Evolutionary conservation across 2,113 vertebrate species (phyloP).

Genomic region (Phasianus colchicus): DNA sequence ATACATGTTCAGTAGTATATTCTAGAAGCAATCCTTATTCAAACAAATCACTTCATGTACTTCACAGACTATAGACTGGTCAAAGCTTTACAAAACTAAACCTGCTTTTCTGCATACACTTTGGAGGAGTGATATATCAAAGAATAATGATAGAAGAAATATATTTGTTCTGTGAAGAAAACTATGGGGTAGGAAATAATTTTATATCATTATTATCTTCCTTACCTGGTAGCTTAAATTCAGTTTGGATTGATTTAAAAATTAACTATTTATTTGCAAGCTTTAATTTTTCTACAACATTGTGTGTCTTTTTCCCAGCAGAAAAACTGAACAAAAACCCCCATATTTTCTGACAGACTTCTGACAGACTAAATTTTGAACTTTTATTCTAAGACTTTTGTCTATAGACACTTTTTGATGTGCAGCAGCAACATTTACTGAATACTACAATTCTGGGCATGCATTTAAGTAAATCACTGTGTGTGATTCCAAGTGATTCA

Average conservation of each 20-base stretch:
- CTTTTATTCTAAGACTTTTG: background rate
- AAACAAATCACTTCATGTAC: background rate
- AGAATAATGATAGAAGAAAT: background rate
- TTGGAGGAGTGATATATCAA: background rate
- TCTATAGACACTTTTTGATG: background rate
- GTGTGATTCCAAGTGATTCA: too few species aligned
- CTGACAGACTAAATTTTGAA: background rate
- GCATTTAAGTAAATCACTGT: background rate
- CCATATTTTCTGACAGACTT: background rate
- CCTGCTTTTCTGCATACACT: background rate
- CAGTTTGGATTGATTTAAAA: background rate
- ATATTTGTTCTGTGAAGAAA: background rate
- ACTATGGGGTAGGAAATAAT: background rate
- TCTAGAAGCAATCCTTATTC: background rate
- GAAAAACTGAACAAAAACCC: background rate
- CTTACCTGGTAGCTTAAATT: background rate
- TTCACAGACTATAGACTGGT: background rate
- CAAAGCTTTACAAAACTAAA: background rate
- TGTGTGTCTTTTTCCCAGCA: background rate
- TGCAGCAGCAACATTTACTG: background rate
- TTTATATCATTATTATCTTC: background rate
- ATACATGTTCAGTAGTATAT: background rate
- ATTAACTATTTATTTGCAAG: background rate
- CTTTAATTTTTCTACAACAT: background rate
- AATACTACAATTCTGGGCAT: background rate